These are phyloP conservation scores for Harpagus bidentatus DNA, from an alignment of 2,113 vertebrate species.

Conservation along the genomic window DNA sequence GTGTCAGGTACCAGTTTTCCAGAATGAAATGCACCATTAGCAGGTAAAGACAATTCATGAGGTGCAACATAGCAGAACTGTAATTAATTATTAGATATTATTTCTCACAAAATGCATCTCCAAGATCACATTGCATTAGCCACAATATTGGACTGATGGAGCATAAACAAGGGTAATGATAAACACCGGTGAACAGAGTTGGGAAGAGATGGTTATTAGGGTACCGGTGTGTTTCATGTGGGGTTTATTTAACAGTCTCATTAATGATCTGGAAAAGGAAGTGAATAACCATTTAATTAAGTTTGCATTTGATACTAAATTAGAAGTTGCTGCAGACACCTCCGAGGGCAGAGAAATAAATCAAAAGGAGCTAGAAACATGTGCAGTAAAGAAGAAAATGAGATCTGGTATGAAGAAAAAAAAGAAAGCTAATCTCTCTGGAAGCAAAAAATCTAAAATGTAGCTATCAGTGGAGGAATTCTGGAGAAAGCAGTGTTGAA, in stretches of 20 bases:
- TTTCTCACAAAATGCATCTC: slow-evolving; percentile 10
- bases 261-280: slow-evolving; percentile 60
- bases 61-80: slow-evolving; percentile 27
- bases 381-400: slow-evolving; percentile 37
- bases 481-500: slow-evolving; percentile 23
- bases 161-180: slow-evolving; percentile 41
- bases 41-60: slow-evolving; percentile 19
- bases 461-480: slow-evolving; percentile 1
- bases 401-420: slow-evolving; percentile 4
- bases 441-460: slow-evolving; percentile 25
- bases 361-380: slow-evolving; percentile 40
- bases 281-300: slow-evolving; percentile 61
- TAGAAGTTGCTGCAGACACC: slow-evolving; percentile 50
- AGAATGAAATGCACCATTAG: slow-evolving; percentile 2
- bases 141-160: slow-evolving; percentile 35
- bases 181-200: background rate
- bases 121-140: slow-evolving; percentile 23
- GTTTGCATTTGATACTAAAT: slow-evolving; percentile 54
- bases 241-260: slow-evolving; percentile 49
- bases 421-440: slow-evolving; percentile 1
- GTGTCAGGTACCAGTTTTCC: background rate
- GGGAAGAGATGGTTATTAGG: slow-evolving; percentile 47
- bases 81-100: slow-evolving; percentile 54
- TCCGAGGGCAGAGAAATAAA: slow-evolving; percentile 38
- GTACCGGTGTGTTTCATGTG: slow-evolving; percentile 6